Evolutionary conservation across 2,888 invertebrate genomes (phyloP).

Genomic region (Polyploca ridens): DNA sequence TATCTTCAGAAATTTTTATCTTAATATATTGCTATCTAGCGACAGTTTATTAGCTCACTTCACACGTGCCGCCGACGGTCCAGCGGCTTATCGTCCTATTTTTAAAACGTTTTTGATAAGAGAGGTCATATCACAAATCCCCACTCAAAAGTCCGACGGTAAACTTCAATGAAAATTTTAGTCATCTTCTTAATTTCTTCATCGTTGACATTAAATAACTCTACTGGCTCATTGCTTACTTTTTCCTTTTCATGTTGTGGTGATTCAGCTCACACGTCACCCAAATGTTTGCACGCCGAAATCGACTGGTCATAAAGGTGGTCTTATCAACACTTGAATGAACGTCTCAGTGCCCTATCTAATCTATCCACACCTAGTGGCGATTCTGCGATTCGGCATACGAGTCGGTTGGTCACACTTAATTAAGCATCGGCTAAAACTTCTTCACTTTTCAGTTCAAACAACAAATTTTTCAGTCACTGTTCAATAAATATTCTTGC

Average conservation of each 20-base stretch:
- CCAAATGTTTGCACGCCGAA: constrained; percentile 65
- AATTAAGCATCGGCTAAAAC: constrained; percentile 58
- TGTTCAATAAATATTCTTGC: constrained; percentile 34
- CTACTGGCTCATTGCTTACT: constrained; percentile 55
- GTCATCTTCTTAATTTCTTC: constrained; percentile 69
- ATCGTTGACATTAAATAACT: constrained; percentile 47
- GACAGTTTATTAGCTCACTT: constrained; percentile 75
- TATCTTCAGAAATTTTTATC: constrained; percentile 74
- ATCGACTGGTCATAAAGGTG: constrained; percentile 68
- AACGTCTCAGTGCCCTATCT: constrained; percentile 77
- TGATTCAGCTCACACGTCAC: constrained; percentile 56
- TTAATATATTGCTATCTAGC: constrained; percentile 64
- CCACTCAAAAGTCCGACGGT: constrained; percentile 72
- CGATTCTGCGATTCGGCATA: constrained; percentile 69
- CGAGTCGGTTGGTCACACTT: constrained; percentile 61
- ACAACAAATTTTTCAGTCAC: constrained; percentile 57
- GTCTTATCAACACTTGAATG: constrained; percentile 78
- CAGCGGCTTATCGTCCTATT: constrained; percentile 75
- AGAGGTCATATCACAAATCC: constrained; percentile 67
- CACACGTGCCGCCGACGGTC: constrained; percentile 80
- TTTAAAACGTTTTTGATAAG: constrained; percentile 73
- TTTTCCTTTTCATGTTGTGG: constrained; percentile 80
- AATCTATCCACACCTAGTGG: constrained; percentile 75
- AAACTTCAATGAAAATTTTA: constrained; percentile 55
- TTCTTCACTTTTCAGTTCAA: constrained; percentile 69